phyloP scores from a whole-genome alignment of 2,888 invertebrate species.

The Oligia strigilis region DNA sequence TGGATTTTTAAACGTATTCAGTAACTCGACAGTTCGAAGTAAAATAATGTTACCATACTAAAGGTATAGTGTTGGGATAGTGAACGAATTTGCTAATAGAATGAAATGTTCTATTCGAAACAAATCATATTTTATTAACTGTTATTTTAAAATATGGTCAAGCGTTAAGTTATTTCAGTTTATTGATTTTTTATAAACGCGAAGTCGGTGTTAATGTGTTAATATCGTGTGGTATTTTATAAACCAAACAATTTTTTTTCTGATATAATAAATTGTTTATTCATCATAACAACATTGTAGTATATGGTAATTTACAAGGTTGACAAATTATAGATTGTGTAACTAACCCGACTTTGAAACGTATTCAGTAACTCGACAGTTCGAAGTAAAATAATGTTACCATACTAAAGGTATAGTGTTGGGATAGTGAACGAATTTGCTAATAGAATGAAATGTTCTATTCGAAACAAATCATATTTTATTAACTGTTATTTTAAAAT shows the following conservation, averaged over 20 bases:
- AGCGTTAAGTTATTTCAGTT: not conserved
- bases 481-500: too few species aligned
- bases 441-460: not conserved
- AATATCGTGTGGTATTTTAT: too few species aligned
- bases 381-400: not conserved
- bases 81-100: not conserved
- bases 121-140: too few species aligned
- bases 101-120: not conserved
- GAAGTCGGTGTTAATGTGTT: not conserved
- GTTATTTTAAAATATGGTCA: not conserved
- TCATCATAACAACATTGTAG: too few species aligned
- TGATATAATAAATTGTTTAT: too few species aligned
- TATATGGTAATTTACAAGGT: too few species aligned
- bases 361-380: not conserved
- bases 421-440: not conserved
- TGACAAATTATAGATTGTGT: too few species aligned
- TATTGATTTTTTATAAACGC: not conserved
- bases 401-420: not conserved
- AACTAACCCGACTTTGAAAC: too few species aligned
- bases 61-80: not conserved
- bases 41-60: not conserved
- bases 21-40: not conserved
- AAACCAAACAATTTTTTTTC: not conserved
- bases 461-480: too few species aligned
- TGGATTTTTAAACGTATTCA: not conserved